phyloP scores from a whole-genome alignment of 2,888 invertebrate species.

The Rutpela maculata region DNA sequence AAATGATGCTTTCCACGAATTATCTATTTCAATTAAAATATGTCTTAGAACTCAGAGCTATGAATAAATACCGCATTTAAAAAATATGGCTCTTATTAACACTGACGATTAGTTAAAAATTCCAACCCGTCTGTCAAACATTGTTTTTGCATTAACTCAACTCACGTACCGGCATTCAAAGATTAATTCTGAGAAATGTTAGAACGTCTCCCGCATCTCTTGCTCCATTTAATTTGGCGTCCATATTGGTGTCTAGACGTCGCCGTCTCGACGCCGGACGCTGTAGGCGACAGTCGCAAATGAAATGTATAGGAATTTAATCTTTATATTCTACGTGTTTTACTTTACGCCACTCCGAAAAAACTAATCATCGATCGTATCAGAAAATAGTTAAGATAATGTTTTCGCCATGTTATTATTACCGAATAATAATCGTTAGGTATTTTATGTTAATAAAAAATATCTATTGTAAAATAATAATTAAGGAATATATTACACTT shows the following conservation, averaged over 20 bases:
- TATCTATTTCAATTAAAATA: too few species aligned
- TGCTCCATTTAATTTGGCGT: constrained; percentile 33
- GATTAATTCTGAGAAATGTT: constrained; percentile 20
- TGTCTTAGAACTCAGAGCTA: too few species aligned
- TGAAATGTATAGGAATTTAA: constrained; percentile 19
- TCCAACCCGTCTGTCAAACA: background rate
- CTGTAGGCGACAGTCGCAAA: constrained; percentile 20
- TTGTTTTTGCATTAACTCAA: background rate
- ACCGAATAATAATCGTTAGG: too few species aligned
- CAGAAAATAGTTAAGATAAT: too few species aligned
- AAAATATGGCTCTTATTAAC: background rate
- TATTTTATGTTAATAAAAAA: too few species aligned
- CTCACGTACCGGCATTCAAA: constrained; percentile 4
- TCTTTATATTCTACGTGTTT: constrained; percentile 15
- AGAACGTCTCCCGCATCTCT: constrained; percentile 4
- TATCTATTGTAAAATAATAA: too few species aligned
- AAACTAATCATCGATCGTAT: background rate
- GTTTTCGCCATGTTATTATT: too few species aligned
- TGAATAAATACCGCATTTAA: background rate
- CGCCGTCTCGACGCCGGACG: constrained; percentile 33
- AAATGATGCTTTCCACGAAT: too few species aligned
- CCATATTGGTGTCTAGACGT: constrained; percentile 31
- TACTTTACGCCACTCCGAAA: background rate
- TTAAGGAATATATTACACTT: too few species aligned
- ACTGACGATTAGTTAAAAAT: background rate